phyloP scores from a whole-genome alignment of 2,888 invertebrate genomes.

The Andrena trimmerana region DNA sequence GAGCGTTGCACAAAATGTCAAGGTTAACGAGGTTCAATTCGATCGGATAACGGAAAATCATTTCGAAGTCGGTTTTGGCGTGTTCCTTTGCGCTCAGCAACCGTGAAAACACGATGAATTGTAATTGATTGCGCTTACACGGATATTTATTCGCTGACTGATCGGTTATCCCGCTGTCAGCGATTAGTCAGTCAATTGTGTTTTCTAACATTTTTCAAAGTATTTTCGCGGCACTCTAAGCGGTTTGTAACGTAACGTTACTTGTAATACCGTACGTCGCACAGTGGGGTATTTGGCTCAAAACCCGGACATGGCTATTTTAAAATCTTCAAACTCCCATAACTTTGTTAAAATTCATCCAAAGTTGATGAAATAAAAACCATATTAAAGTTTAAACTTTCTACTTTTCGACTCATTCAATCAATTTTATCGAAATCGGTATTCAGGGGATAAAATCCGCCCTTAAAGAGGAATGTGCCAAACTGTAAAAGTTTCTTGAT shows the following conservation, averaged over 20 bases:
- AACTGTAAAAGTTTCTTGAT: no score
- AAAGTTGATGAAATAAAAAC: no score
- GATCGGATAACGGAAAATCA: conserved; percentile 49
- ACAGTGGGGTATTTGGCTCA: no score
- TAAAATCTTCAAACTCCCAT: no score
- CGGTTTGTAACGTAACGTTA: not conserved
- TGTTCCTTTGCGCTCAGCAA: not conserved
- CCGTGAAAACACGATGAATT: conserved; percentile 44
- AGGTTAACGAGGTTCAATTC: conserved; percentile 74
- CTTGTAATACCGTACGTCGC: not conserved
- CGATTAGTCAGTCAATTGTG: conserved; percentile 9
- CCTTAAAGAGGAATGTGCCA: no score
- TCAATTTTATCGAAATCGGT: no score
- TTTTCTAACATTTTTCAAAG: not conserved
- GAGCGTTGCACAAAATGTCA: conserved; percentile 76
- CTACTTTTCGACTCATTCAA: no score
- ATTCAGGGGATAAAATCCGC: no score
- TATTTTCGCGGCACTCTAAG: not conserved
- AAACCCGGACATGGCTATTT: no score
- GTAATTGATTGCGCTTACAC: conserved; percentile 45
- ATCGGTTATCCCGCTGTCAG: not conserved
- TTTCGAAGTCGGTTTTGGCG: conserved; percentile 28
- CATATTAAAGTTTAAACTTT: no score
- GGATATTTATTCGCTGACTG: conserved; percentile 1
- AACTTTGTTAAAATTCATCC: no score